phyloP scores from a whole-genome alignment of 2,797 vertebrate species.

The Aselliscus stoliczkanus region DNA sequence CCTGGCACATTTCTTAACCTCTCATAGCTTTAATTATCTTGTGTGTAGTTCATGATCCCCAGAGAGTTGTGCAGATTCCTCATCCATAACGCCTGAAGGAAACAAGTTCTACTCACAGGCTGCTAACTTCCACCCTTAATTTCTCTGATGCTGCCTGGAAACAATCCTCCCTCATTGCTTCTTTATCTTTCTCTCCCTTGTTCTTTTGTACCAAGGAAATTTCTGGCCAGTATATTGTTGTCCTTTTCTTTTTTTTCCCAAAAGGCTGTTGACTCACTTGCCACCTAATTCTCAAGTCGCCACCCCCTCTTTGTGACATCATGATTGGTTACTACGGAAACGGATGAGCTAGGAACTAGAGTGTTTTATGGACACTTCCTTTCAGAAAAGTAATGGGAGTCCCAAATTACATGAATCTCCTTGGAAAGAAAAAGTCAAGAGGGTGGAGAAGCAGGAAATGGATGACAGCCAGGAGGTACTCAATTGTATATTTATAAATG shows the following conservation, averaged over 20 bases:
- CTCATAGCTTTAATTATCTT: not conserved
- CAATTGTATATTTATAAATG: not conserved
- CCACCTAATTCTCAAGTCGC: not conserved
- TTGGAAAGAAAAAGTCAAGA: conserved; percentile 19
- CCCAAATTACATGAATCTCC: conserved; percentile 24
- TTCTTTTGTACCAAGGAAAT: not conserved
- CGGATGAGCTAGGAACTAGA: conserved; percentile 1
- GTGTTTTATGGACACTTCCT: conserved; percentile 6
- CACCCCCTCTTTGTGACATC: not conserved
- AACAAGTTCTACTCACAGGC: not conserved
- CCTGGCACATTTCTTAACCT: not conserved
- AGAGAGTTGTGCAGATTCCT: not conserved
- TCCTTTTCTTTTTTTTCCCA: not conserved
- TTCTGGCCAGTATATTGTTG: not conserved
- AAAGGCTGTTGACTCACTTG: conserved; percentile 27
- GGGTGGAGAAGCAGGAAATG: not conserved
- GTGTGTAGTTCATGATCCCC: not conserved
- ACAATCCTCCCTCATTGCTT: not conserved
- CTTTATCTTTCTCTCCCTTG: not conserved
- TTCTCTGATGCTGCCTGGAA: not conserved
- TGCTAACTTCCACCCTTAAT: conserved; percentile 7
- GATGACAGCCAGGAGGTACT: not conserved
- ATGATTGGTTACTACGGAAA: not conserved
- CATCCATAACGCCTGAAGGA: not conserved
- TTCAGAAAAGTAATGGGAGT: not conserved